These are phyloP conservation scores for Sepiola atlantica DNA, from an alignment of 2,888 invertebrate genomes.

Conservation along the genomic window DNA sequence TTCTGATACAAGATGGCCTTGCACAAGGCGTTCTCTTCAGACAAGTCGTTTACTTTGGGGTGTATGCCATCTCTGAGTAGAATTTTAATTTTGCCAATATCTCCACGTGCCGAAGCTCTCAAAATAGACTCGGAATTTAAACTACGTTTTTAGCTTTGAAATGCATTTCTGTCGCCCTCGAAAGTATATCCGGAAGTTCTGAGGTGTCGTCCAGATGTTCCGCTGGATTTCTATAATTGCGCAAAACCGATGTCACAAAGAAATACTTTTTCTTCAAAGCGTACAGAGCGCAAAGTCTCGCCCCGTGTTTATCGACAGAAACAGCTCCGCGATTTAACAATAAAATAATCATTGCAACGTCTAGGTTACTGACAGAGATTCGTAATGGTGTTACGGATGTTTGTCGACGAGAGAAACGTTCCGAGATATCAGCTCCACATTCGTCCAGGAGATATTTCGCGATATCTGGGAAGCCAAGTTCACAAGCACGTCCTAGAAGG, in stretches of 20 bases:
- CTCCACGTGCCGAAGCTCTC: background rate
- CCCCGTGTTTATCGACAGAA: accelerated
- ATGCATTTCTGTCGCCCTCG: too few relatives aligned
- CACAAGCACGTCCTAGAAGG: background rate
- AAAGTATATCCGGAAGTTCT: background rate
- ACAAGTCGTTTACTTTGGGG: background rate
- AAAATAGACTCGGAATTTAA: too few relatives aligned
- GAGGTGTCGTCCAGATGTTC: background rate
- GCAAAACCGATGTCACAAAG: background rate
- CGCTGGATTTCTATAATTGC: background rate
- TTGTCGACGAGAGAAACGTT: background rate
- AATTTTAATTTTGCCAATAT: background rate
- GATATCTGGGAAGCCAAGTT: background rate
- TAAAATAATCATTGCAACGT: background rate
- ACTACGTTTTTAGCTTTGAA: too few relatives aligned
- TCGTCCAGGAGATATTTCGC: background rate
- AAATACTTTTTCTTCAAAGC: background rate
- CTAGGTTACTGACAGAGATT: background rate
- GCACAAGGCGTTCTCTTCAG: background rate
- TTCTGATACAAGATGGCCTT: background rate
- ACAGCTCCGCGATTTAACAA: background rate
- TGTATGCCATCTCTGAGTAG: background rate
- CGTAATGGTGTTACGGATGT: background rate
- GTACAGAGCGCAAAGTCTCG: accelerated
- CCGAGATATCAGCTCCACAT: background rate